Evolutionary conservation across 2,797 vertebrate genomes (phyloP).

Genomic region (Macroramphosus scolopax): DNA sequence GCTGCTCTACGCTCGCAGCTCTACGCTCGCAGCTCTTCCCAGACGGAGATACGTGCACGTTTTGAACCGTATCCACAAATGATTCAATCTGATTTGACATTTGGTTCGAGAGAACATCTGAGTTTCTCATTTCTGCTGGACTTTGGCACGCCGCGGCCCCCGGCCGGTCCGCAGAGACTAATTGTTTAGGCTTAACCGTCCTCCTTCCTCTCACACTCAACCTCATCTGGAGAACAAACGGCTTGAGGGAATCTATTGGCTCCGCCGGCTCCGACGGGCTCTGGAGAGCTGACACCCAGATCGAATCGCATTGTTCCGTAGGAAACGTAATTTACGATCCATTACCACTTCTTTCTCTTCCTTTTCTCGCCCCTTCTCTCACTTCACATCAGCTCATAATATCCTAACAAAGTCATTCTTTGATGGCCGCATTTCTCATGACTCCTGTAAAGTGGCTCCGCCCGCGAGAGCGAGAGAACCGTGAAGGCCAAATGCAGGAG

Average conservation of each 20-base stretch:
- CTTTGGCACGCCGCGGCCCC: slow-evolving; percentile 26
- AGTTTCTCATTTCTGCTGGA: slow-evolving; percentile 45
- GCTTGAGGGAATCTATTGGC: slow-evolving; percentile 52
- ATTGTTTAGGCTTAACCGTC: slow-evolving; percentile 53
- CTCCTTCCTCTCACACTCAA: slow-evolving; percentile 38
- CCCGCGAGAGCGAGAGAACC: slow-evolving; percentile 35
- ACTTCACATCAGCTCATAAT: slow-evolving; percentile 54
- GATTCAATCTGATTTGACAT: slow-evolving; percentile 60
- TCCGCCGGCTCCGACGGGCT: slow-evolving; percentile 38
- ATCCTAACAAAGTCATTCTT: slow-evolving; percentile 71
- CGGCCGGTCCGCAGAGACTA: slow-evolving; percentile 46
- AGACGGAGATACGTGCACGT: slow-evolving; percentile 39
- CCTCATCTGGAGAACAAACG: slow-evolving; percentile 60
- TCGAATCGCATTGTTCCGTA: slow-evolving; percentile 70
- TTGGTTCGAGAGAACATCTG: slow-evolving; percentile 56
- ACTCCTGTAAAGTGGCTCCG: slow-evolving; percentile 54
- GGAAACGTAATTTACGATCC: slow-evolving; percentile 72
- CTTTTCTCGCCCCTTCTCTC: slow-evolving; percentile 20
- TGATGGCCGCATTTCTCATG: slow-evolving; percentile 66
- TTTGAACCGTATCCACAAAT: slow-evolving; percentile 60
- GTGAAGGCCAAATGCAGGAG: slow-evolving; percentile 67
- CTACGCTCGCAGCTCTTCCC: slow-evolving; percentile 33
- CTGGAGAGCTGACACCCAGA: slow-evolving; percentile 72
- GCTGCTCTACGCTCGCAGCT: too few relatives aligned
- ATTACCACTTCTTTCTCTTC: slow-evolving; percentile 70